Percentiles rank a stretch among this genome's conserved stretches.
phyloP scores from a whole-genome alignment of 92 coral and sea anemone genomes.

The Porites evermanni region DNA sequence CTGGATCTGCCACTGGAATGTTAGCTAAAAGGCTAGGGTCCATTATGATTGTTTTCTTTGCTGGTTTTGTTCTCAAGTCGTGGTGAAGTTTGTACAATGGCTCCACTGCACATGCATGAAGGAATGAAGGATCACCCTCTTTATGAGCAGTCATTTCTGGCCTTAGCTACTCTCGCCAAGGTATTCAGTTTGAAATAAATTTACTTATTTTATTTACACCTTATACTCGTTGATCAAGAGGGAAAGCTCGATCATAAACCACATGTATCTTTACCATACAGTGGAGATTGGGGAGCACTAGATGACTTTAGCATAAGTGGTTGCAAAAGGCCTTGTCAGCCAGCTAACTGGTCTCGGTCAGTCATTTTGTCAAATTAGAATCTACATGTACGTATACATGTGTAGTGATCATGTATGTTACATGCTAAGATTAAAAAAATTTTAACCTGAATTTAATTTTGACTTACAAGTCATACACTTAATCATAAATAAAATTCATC shows the following conservation, averaged over 20 bases:
- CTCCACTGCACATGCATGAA: constrained; percentile 88
- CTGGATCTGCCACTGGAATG: too few species aligned
- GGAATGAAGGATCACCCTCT: constrained; percentile 89
- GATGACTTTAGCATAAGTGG: not conserved
- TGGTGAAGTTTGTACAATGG: constrained; percentile 96
- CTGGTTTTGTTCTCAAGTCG: constrained; percentile 59
- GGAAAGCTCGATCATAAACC: not conserved
- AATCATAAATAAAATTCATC: too few species aligned
- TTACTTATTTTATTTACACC: not conserved
- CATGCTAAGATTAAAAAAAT: too few species aligned
- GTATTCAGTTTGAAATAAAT: constrained; percentile 21
- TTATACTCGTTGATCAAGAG: not conserved
- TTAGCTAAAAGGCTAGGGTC: too few species aligned
- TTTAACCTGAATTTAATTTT: too few species aligned
- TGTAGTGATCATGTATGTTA: too few species aligned
- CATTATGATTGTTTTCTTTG: too few species aligned
- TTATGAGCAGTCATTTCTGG: constrained; percentile 83
- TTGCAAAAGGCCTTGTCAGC: too few species aligned
- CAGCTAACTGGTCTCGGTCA: too few species aligned
- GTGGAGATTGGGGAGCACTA: not conserved
- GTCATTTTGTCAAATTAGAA: not conserved
- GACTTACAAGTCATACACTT: too few species aligned
- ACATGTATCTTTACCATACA: too few species aligned
- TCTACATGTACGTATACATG: too few species aligned
- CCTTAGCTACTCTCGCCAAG: constrained; percentile 95